Percentiles rank a stretch among this genome's conserved stretches.
These are phyloP conservation scores for Hypselothyrea guttata DNA, from an alignment of 2,888 invertebrate species.

Conservation along the genomic window DNA sequence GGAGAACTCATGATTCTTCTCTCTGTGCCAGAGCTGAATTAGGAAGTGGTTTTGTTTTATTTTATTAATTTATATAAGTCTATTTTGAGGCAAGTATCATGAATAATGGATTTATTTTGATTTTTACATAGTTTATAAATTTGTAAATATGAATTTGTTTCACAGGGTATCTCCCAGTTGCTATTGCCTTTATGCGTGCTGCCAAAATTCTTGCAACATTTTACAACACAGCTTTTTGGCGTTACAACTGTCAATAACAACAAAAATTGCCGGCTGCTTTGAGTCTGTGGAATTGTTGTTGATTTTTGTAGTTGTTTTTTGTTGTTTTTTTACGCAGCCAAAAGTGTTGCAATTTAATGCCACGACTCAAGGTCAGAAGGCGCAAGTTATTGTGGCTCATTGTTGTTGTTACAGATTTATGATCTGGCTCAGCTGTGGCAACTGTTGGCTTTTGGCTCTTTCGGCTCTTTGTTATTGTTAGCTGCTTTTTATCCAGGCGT, in stretches of 20 bases:
- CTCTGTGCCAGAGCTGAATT: no score
- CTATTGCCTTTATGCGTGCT: background rate
- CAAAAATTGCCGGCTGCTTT: constrained; percentile 31
- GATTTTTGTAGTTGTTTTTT: constrained; percentile 2
- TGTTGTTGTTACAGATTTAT: constrained; percentile 44
- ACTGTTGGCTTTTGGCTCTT: constrained; percentile 33
- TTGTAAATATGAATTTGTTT: background rate
- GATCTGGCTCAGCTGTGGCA: constrained; percentile 39
- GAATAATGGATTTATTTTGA: no score
- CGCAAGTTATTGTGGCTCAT: constrained; percentile 29
- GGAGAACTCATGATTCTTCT: no score
- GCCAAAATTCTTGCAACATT: constrained; percentile 65
- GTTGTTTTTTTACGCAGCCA: constrained; percentile 34
- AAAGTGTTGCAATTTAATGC: constrained; percentile 67
- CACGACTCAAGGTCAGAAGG: constrained; percentile 66
- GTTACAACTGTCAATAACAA: constrained; percentile 36
- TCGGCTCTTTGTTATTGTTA: constrained; percentile 26
- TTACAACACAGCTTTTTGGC: constrained; percentile 23
- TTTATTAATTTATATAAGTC: no score
- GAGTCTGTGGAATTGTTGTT: constrained; percentile 5
- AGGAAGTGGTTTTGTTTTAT: no score
- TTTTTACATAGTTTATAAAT: background rate
- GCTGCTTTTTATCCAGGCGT: constrained; percentile 38
- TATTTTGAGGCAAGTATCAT: no score
- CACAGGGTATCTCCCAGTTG: constrained; percentile 15